These are phyloP conservation scores for Lutjanus campechanus DNA, from an alignment of 2,797 vertebrate genomes.

Conservation along the genomic window DNA sequence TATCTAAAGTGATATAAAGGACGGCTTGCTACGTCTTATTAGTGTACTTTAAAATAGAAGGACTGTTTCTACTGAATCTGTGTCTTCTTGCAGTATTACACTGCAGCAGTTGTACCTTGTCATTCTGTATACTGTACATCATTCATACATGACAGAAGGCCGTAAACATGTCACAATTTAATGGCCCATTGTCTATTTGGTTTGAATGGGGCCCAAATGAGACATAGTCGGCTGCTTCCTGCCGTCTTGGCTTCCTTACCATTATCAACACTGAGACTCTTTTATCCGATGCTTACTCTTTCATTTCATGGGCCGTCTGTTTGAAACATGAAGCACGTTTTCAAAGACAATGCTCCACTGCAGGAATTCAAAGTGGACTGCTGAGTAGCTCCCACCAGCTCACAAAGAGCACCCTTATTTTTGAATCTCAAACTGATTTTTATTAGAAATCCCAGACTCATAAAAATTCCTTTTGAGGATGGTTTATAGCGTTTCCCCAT, in stretches of 20 bases:
- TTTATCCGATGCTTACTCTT: constrained; percentile 70
- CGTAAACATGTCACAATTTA: constrained; percentile 72
- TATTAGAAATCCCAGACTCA: constrained; percentile 75
- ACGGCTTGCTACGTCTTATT: too few relatives aligned
- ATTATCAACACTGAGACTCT: constrained; percentile 66
- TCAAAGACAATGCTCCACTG: constrained; percentile 74
- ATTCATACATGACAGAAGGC: constrained; percentile 44
- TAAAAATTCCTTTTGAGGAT: constrained; percentile 84
- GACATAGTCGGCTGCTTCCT: constrained; percentile 57
- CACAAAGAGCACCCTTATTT: constrained; percentile 75
- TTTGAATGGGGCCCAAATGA: constrained; percentile 69
- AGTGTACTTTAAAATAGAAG: too few relatives aligned
- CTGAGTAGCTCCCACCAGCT: constrained; percentile 53
- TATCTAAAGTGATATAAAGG: too few relatives aligned
- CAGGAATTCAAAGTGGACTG: constrained; percentile 72
- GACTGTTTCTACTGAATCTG: constrained; percentile 67
- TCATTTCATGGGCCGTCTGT: constrained; percentile 74
- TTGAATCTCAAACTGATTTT: constrained; percentile 68
- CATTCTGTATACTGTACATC: constrained; percentile 46
- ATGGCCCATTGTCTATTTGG: constrained; percentile 71
- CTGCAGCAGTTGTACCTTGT: constrained; percentile 29
- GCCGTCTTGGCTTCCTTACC: constrained; percentile 53
- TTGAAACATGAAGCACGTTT: constrained; percentile 76
- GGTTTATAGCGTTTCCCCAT: constrained; percentile 77
- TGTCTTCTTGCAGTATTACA: constrained; percentile 29